A percentile compares a stretch with the other conserved stretches of the same genome.
phyloP scores from a whole-genome alignment of 2,888 invertebrate genomes.

The Spisula solida region DNA sequence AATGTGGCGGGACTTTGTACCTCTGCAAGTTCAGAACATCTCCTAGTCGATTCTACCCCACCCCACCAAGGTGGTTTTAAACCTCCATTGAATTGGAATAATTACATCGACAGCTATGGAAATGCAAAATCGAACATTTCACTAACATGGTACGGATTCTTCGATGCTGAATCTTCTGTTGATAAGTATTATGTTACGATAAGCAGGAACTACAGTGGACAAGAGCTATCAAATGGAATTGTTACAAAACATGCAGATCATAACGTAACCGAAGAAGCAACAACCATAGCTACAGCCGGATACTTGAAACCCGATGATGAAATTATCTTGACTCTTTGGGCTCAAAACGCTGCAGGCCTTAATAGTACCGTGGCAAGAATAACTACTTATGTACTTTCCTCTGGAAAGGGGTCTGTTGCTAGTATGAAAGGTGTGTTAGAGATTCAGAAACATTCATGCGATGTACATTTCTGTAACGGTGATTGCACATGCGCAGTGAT shows the following conservation, averaged over 20 bases:
- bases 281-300: constrained; percentile 30
- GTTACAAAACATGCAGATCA: background rate
- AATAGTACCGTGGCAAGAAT: constrained; percentile 50
- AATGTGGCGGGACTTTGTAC: constrained; percentile 73
- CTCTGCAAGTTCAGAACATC: constrained; percentile 50
- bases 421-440: constrained; percentile 41
- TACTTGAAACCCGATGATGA: constrained; percentile 40
- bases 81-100: constrained; percentile 62
- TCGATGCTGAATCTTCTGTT: constrained; percentile 70
- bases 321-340: constrained; percentile 66
- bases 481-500: constrained; percentile 73
- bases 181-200: constrained; percentile 58
- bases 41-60: constrained; percentile 75
- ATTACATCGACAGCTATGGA: background rate
- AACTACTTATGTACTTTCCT: constrained; percentile 40
- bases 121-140: constrained; percentile 26
- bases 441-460: constrained; percentile 69
- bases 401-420: background rate
- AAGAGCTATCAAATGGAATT: constrained; percentile 61
- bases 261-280: constrained; percentile 21
- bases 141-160: constrained; percentile 74
- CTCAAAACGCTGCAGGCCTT: constrained; percentile 68
- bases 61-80: constrained; percentile 74
- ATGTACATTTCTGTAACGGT: constrained; percentile 65
- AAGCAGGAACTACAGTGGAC: constrained; percentile 58